phyloP scores from a whole-genome alignment of 2,797 vertebrate genomes.

The Chelidonichthys spinosus region DNA sequence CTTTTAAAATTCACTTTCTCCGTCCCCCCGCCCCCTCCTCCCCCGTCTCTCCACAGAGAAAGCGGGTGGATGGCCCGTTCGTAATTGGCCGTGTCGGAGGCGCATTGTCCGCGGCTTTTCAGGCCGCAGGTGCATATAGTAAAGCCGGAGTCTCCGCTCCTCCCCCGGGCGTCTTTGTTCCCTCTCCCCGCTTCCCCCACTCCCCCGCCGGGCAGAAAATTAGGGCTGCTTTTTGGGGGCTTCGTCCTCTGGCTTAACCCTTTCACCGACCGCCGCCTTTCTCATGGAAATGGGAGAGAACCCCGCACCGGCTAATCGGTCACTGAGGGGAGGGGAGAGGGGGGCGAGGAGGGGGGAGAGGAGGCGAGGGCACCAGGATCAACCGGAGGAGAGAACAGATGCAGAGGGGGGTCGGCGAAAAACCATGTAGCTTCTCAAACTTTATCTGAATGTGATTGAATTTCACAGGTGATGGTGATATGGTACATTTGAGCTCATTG shows the following conservation, averaged over 20 bases:
- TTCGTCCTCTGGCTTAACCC: conserved; percentile 86
- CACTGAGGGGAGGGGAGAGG: conserved; percentile 77
- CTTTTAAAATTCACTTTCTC: conserved; percentile 80
- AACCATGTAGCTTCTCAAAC: conserved; percentile 13
- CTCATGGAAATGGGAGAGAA: conserved; percentile 84
- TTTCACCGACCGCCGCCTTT: conserved; percentile 84
- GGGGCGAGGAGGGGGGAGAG: conserved; percentile 1
- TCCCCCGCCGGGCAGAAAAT: conserved; percentile 86
- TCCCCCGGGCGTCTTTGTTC: conserved; percentile 86
- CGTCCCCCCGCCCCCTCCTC: conserved; percentile 29
- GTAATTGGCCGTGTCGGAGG: conserved; percentile 88
- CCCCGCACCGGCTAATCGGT: conserved; percentile 84
- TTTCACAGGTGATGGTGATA: neutral
- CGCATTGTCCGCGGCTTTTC: conserved; percentile 85
- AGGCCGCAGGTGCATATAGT: conserved; percentile 89
- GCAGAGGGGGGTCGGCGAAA: neutral
- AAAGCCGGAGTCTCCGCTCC: conserved; percentile 84
- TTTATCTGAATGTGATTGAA: conserved; percentile 5
- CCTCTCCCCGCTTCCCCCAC: conserved; percentile 77
- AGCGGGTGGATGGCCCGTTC: conserved; percentile 77
- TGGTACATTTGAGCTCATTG: neutral
- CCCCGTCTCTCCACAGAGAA: conserved; percentile 66
- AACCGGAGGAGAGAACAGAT: conserved; percentile 44
- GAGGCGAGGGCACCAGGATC: conserved; percentile 36
- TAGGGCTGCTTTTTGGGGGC: conserved; percentile 82